Evolutionary conservation across 2,113 vertebrate genomes (phyloP), one percentile per base, ranked within the genome.

Genomic region (Oxyura jamaicensis): DNA sequence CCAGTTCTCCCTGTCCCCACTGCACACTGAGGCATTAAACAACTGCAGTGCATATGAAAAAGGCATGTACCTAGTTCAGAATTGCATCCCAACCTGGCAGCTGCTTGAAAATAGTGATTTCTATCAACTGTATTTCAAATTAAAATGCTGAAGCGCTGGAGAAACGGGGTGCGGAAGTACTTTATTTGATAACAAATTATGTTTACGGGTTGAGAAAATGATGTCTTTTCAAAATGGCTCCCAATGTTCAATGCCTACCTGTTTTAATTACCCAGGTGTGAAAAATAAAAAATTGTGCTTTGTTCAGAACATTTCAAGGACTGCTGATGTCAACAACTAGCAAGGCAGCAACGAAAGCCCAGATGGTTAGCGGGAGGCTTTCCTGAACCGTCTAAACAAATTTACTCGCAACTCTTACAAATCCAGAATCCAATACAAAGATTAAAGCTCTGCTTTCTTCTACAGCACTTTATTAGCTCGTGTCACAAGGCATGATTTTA

Each of bases 171-270:
- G 78, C 91, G 83, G 84, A 95, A 95, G 83, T 93, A 91, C 72
- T 94, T 96, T 93, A 96, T 96, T 94, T 75, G 78, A 85, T 86
- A 91, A 65, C 80, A 95, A 80, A 93, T 96, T 91, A 90, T 78
- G 78, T 94, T 96, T 92, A 88, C 92, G 84, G 23, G 42, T 72
- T 95, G 80, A 89, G 83, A 92, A 97, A 97, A 94, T 63, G 14
- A 84, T 91, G 73, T 65, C 75, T 96, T 74, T 95, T 86, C 59
- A 93, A 96, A 97, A 92, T 65, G 53, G 29, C 46, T 84, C 84
- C 82, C 68, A 66, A 0, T 69, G 84, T 92, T 96, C 80, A 73
- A 17, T 68, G 23, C 80, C 12, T 90, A 77, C 88, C 69, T 96
- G 42, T 80, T 92, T 95, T 94, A 95, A 92, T 91, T 96, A 91